phyloP scores from a whole-genome alignment of 1,140 invertebrate species.

The Scaptomyza montana region DNA sequence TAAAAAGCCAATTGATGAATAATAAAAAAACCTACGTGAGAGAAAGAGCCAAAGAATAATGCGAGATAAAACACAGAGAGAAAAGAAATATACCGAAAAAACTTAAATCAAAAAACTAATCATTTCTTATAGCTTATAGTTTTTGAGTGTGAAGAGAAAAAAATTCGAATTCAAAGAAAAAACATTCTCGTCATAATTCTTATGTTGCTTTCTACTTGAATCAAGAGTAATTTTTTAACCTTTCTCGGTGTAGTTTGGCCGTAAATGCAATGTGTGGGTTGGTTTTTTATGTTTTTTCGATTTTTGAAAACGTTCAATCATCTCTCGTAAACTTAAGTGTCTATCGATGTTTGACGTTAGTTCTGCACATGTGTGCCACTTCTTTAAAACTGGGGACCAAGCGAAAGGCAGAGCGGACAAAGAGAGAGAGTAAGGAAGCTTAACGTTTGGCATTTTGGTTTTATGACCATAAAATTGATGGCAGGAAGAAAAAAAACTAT shows the following conservation, averaged over 20 bases:
- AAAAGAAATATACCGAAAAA: neutral
- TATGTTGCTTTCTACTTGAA: neutral
- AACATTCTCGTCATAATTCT: neutral
- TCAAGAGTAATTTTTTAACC: neutral
- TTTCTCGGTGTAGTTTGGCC: neutral
- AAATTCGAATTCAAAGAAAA: too few relatives aligned
- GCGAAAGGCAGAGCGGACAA: neutral
- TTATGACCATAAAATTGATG: constrained; percentile 58
- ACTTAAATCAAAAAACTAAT: neutral
- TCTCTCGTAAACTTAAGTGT: neutral
- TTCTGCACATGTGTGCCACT: constrained; percentile 46
- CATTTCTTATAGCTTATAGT: too few relatives aligned
- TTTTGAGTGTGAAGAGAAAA: too few relatives aligned
- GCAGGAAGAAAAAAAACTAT: constrained; percentile 26
- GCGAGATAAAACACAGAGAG: neutral
- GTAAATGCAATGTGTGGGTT: neutral
- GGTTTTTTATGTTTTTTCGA: neutral
- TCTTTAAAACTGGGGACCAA: neutral
- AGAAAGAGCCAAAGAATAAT: neutral
- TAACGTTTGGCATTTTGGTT: constrained; percentile 36
- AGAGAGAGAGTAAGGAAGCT: neutral
- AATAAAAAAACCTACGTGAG: constrained; percentile 6
- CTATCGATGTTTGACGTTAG: constrained; percentile 20
- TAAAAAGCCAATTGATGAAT: neutral
- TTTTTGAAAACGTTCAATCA: constrained; percentile 8